Base-by-base conservation (phyloP, 2,888 invertebrate species). In the Oxytorus armatus region DNA sequence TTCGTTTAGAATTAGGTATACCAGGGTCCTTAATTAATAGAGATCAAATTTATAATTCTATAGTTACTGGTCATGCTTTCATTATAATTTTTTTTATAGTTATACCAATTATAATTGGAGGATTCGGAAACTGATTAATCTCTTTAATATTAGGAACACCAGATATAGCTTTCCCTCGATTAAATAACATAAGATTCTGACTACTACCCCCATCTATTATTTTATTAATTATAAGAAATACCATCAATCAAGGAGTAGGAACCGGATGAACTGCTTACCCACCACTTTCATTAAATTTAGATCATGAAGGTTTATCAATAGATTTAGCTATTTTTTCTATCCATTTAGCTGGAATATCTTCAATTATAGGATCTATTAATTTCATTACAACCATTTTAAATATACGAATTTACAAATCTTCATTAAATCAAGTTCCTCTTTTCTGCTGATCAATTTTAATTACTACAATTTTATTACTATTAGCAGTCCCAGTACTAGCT, bases 131-230 rank as follows among this genome's bases (percentile, higher is more conserved):
- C 92, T 96, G 96, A 94, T 88, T 97, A 91, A 92, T 96, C 0
- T 96, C 96, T 3, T 85, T 96, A 92, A 96, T 96, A 93, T 86
- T 96, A 88, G 95, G 95, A 82, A 95, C 95, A 0, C 96, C 96
- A 1, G 96, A 97, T 94, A 96, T 97, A 93, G 95, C 95, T 8
- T 96, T 96, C 68, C 96, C 96, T 0, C 96, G 96, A 89, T 93
- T 97, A 93, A 97, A 97, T 94, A 96, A 96, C 93, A 95, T 96
- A 94, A 96, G 96, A 91, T 97, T 96, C 93, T 96, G 96, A 93
- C 83, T 97, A 72, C 83, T 96, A n/a, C 95, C 95, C 0, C 95
- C 95, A 0, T 95, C 96, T 8, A 86, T 96, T 86, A 93, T 93
- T n/a, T 84, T 96, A 55, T 87, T 96, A 90, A 90, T 95, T 88